Evolutionary conservation across 2,888 invertebrate genomes (phyloP).

Genomic region (Pollenia amentaria): DNA sequence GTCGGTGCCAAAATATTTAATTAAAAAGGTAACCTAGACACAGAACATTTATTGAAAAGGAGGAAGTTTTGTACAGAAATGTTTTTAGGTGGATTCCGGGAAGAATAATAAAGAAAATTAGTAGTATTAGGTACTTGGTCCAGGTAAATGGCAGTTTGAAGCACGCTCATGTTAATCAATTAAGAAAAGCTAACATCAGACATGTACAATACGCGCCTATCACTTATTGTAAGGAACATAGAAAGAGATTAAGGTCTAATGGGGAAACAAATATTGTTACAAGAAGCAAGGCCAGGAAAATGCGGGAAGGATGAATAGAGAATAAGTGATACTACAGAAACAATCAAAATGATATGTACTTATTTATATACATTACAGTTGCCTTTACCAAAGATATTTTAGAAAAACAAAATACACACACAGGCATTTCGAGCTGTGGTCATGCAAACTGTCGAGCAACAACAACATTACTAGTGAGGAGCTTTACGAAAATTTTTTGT

Average conservation of each 20-base stretch:
- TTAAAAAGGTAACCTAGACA: background rate
- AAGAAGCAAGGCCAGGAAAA: conserved; percentile 12
- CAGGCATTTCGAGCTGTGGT: no score
- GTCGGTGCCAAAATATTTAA: background rate
- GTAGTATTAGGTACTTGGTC: conserved; percentile 9
- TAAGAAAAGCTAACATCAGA: background rate
- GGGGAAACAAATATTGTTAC: background rate
- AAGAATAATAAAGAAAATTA: conserved; percentile 17
- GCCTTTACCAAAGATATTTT: no score
- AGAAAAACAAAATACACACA: no score
- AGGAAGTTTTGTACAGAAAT: conserved; percentile 28
- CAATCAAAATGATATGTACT: no score
- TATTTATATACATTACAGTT: no score
- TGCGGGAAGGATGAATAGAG: no score
- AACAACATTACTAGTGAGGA: no score
- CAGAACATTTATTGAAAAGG: conserved; percentile 23
- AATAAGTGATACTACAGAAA: no score
- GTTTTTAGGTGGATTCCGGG: conserved; percentile 23
- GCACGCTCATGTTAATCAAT: conserved; percentile 20
- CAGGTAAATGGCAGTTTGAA: conserved; percentile 27
- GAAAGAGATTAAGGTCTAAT: conserved; percentile 14
- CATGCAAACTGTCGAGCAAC: no score
- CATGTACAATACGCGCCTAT: background rate
- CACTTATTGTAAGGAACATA: conserved; percentile 2
- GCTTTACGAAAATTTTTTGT: no score